Conservation (phyloP, 2,113 vertebrate species). For the Naja naja region DNA sequence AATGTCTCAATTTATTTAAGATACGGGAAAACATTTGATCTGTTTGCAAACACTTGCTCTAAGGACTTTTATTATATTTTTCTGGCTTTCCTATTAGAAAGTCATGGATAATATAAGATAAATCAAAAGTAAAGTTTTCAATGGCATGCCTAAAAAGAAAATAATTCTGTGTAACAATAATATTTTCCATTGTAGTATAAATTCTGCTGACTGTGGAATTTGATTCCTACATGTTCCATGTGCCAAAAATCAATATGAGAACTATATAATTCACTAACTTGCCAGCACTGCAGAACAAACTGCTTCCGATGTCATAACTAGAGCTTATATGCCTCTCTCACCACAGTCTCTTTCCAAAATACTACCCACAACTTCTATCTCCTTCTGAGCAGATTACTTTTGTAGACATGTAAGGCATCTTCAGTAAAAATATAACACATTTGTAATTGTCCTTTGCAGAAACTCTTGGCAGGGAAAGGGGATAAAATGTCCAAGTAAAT, state of each 20-base stretch:
- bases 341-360: not conserved
- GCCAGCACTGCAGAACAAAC: not conserved
- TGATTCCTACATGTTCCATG: not conserved
- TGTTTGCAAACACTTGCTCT: not conserved
- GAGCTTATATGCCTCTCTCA: not conserved
- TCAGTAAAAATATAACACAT: not conserved
- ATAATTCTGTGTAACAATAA: slow-evolving; percentile 3
- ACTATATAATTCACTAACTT: not conserved
- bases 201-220: not conserved
- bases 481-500: slow-evolving; percentile 17
- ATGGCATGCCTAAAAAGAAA: not conserved
- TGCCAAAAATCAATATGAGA: not conserved
- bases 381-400: not conserved
- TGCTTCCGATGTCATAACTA: not conserved
- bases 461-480: not conserved
- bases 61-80: slow-evolving; percentile 2
- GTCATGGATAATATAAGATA: not conserved
- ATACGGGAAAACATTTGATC: not conserved
- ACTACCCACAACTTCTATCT: not conserved
- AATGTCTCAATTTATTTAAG: not conserved
- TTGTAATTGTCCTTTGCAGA: not conserved
- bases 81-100: not conserved
- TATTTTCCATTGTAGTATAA: not conserved
- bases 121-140: not conserved
- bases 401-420: not conserved